These are phyloP conservation scores for Oreocharis arfaki DNA, from an alignment of 2,113 vertebrate species.

Conservation along the genomic window DNA sequence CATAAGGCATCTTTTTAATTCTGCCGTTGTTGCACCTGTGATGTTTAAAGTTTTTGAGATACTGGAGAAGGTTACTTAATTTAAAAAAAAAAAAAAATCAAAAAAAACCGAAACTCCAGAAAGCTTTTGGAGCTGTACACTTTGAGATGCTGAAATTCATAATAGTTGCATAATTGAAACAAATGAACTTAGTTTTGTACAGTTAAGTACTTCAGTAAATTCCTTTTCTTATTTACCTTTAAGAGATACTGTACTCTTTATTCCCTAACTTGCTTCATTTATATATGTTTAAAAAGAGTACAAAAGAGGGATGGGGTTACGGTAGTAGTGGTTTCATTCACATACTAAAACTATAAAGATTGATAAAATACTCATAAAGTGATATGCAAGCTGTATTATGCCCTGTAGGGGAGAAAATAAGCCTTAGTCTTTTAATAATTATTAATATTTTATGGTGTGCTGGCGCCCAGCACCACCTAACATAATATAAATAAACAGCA, in stretches of 20 bases:
- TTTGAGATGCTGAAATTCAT: not conserved
- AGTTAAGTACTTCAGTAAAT: not conserved
- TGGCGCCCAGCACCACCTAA: not conserved
- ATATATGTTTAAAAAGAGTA: no score
- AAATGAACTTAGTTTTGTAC: not conserved
- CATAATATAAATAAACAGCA: not conserved
- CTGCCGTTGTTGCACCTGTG: not conserved
- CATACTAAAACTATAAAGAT: not conserved
- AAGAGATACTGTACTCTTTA: not conserved
- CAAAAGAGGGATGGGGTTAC: no score
- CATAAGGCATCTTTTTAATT: not conserved
- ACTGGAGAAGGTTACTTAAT: not conserved
- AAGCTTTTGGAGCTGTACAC: not conserved
- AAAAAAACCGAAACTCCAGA: rapidly evolving
- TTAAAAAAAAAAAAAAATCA: not conserved
- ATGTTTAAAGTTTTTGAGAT: not conserved
- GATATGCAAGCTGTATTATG: not conserved
- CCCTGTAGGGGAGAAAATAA: not conserved
- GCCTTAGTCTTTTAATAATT: not conserved
- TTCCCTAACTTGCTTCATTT: not conserved
- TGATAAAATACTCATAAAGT: not conserved
- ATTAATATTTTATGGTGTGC: not conserved
- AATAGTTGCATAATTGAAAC: not conserved
- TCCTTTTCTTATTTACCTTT: not conserved
- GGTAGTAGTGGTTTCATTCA: no score